Base-by-base conservation (phyloP, 1,140 invertebrate species). In the Mycetomoellerius zeteki region DNA sequence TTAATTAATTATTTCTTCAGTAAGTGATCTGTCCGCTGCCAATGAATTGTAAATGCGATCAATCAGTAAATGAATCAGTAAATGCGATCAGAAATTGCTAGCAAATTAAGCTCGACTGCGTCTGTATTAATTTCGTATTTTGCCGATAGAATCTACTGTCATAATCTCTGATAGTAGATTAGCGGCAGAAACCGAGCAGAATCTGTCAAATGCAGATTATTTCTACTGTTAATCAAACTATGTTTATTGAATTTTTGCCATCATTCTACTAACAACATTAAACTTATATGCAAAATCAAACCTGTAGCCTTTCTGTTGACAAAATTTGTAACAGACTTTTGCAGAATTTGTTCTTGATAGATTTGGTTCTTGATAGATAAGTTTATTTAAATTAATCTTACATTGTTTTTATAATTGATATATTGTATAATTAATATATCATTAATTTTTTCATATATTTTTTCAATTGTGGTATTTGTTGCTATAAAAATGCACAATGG, bases 1-100 rank as follows among this genome's bases (percentile, higher is more conserved):
- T 72, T 88, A 67, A 80, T 67, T 16, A 33, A 80, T 67, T 16
- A 33, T 50, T 1, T 50, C 14, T n/a, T 21, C n/a, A 37, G 10
- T 6, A 37, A 37, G 33, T 8, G 33, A 67, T 6, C 19, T 37
- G 8, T 65, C 1, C 1, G 5, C 60, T 33, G 27, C 16, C 7
- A 43, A 10, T 43, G 8, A 43, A 43, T 43, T 43, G 8, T 43
- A 43, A 43, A 43, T 43, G 37, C 37, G 37, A 43, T 43, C 8
- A 43, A n/a, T n/a, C 2, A 43, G 37, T 43, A 43, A 43, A 43
- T 43, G 37, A n/a, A n/a, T n/a, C 2, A 43, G 37, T 43, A 43
- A 43, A 43, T 43, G 37, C 37, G 37, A 43, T 43, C 8, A 43
- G 7, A 43, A 43, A 43, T 43, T 43, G 37, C 8, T 43, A 19